phyloP scores from a whole-genome alignment of 2,113 vertebrate genomes.

The Machaerirhynchus nigripectus region DNA sequence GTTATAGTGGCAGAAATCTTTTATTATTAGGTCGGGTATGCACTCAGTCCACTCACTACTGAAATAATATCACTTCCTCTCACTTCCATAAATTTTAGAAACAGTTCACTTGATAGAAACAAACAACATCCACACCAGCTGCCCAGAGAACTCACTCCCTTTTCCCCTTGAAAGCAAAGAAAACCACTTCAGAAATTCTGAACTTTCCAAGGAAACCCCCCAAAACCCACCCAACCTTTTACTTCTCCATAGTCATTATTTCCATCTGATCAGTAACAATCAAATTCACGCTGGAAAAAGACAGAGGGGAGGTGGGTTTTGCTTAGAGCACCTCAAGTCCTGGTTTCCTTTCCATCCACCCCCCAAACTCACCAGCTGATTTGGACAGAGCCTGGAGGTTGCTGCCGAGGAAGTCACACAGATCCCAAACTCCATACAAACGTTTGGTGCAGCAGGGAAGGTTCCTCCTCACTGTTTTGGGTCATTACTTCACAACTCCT shows the following conservation, averaged over 20 bases:
- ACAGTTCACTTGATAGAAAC: not conserved
- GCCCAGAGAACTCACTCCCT: not conserved
- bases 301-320: not conserved
- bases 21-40: not conserved
- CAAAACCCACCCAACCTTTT: not conserved
- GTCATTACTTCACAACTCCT: not conserved
- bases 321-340: not conserved
- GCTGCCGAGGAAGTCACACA: not conserved
- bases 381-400: not conserved
- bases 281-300: not conserved
- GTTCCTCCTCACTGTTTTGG: not conserved
- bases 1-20: not conserved
- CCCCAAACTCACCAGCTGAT: not conserved
- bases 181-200: not conserved
- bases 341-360: not conserved
- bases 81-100: not conserved
- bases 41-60: not conserved
- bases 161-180: not conserved
- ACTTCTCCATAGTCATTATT: not conserved
- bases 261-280: not conserved
- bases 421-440: not conserved
- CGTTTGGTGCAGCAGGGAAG: not conserved
- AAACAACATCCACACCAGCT: not conserved
- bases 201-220: not conserved
- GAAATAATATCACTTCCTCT: constrained; percentile 3